Evolutionary conservation across 2,797 vertebrate genomes (phyloP).

Genomic region (Siniperca scherzeri): DNA sequence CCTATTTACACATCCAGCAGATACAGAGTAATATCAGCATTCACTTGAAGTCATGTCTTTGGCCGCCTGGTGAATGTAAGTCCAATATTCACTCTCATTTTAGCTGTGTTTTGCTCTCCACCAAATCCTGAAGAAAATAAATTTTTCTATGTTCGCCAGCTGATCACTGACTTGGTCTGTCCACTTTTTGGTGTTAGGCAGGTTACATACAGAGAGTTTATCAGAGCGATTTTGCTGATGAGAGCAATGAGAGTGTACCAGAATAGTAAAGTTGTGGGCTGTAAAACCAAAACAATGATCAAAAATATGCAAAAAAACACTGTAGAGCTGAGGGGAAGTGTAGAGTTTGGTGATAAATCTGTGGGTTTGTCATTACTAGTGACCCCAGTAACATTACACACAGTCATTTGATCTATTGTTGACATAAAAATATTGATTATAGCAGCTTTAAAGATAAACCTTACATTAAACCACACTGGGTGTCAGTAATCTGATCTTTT

Average conservation of each 20-base stretch:
- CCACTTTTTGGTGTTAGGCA: not conserved
- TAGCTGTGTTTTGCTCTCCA: not conserved
- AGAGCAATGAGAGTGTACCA: not conserved
- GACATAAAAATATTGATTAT: constrained; percentile 6
- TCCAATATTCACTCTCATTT: not conserved
- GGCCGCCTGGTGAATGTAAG: not conserved
- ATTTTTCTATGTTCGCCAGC: not conserved
- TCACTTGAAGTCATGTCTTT: not conserved
- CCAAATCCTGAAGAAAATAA: not conserved
- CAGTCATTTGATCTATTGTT: not conserved
- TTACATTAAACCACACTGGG: not conserved
- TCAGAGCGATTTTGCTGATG: not conserved
- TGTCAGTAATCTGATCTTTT: constrained; percentile 34
- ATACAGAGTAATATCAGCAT: not conserved
- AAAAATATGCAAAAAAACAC: not conserved
- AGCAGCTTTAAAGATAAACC: constrained; percentile 1
- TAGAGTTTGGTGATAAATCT: not conserved
- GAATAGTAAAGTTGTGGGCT: not conserved
- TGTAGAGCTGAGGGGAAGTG: not conserved
- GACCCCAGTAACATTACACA: not conserved
- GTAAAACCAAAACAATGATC: constrained; percentile 6
- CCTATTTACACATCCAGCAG: not conserved
- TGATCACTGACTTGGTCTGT: not conserved
- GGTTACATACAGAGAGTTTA: not conserved
- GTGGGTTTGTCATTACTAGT: not conserved